phyloP scores from a whole-genome alignment of 2,113 vertebrate genomes.

The Cardinalis cardinalis region DNA sequence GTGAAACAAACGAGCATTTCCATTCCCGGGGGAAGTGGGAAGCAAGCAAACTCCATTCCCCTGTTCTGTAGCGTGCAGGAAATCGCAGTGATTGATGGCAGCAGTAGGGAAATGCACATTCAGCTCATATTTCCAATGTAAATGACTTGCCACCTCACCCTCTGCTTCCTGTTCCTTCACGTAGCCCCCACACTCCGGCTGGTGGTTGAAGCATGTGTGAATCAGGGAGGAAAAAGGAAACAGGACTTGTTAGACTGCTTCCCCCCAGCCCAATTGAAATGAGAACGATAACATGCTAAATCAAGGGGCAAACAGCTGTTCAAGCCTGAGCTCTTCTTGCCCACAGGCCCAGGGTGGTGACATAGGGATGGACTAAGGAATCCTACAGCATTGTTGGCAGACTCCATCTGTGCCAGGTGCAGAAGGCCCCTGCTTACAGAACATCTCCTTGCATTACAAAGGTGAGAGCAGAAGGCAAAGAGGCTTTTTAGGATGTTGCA shows the following conservation, averaged over 20 bases:
- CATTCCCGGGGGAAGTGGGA: slow-evolving; percentile 21
- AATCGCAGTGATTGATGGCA: slow-evolving; percentile 46
- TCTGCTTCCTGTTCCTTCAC: slow-evolving; percentile 38
- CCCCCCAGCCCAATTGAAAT: neutral
- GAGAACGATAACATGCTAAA: neutral
- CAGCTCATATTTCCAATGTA: slow-evolving; percentile 45
- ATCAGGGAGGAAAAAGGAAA: neutral
- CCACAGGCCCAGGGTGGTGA: neutral
- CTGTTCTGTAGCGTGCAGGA: neutral
- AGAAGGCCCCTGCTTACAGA: neutral
- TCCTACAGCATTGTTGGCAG: neutral
- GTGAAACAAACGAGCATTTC: slow-evolving; percentile 19
- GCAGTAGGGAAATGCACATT: slow-evolving; percentile 48
- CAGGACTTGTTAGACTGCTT: neutral
- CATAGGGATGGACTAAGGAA: neutral
- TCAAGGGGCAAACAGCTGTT: neutral
- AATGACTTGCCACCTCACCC: slow-evolving; percentile 38
- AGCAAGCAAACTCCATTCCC: slow-evolving; percentile 12
- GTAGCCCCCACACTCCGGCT: neutral
- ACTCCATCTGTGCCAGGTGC: neutral
- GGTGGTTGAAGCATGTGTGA: neutral
- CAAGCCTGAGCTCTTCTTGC: neutral
- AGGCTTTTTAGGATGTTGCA: neutral
- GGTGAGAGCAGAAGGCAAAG: neutral
- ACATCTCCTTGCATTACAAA: neutral